Conservation (phyloP, 2,113 vertebrate genomes). For the Gallinago paraguaiae region DNA sequence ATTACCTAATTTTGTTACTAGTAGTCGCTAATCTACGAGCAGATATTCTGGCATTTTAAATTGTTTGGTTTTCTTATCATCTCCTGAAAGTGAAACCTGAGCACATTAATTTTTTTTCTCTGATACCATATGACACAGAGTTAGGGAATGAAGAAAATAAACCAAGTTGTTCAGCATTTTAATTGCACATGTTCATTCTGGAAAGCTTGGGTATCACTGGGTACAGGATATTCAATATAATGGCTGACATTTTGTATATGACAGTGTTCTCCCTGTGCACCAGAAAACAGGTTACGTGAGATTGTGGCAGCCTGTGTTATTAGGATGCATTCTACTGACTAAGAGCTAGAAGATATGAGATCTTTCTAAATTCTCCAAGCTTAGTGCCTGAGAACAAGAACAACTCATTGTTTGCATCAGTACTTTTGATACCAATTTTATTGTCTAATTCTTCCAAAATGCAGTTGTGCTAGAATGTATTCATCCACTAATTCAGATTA, state of each 20-base stretch:
- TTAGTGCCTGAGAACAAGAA: not conserved
- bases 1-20: not conserved
- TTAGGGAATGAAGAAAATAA: not conserved
- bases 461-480: not conserved
- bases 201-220: not conserved
- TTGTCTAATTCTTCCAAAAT: not conserved
- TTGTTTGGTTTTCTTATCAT: not conserved
- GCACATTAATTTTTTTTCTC: not conserved
- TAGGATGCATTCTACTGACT: not conserved
- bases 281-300: rapidly evolving
- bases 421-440: not conserved
- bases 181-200: not conserved
- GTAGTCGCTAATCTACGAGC: rapidly evolving
- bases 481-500: not conserved
- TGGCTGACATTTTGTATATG: not conserved
- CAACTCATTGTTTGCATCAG: not conserved
- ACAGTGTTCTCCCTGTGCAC: rapidly evolving
- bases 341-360: not conserved
- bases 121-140: rapidly evolving
- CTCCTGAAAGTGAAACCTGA: not conserved
- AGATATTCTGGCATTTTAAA: not conserved
- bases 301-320: not conserved
- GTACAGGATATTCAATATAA: not conserved
- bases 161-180: not conserved
- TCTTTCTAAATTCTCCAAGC: not conserved